A percentile compares a stretch with the other conserved stretches of the same genome.
Conservation (phyloP, 2,113 vertebrate genomes). For the Pelvicachromis taeniatus region DNA sequence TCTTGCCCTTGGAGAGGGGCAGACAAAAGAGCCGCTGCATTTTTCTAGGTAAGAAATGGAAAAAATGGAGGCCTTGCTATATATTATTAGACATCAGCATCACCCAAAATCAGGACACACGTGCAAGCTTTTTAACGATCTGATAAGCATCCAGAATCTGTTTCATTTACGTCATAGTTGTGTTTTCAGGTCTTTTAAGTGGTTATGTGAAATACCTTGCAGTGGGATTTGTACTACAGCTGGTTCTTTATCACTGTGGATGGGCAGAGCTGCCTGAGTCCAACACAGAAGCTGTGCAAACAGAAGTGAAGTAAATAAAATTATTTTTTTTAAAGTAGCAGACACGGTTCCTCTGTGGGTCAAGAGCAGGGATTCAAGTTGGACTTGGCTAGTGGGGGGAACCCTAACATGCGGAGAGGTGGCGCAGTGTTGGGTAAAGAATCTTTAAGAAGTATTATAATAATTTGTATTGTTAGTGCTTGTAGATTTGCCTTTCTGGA, state of each 20-base stretch:
- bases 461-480: not conserved
- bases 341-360: not conserved
- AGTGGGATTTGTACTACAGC: not conserved
- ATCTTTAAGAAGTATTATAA: accelerated
- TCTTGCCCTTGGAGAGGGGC: not conserved
- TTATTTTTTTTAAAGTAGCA: not conserved
- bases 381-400: not conserved
- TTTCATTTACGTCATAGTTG: not conserved
- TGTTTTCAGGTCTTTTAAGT: not conserved
- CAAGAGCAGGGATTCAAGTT: not conserved
- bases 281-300: not conserved
- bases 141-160: not conserved
- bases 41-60: not conserved
- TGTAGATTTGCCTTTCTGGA: not conserved
- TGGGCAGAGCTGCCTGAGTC: not conserved
- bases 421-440: not conserved
- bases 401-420: not conserved
- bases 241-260: not conserved
- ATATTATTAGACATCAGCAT: not conserved
- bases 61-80: not conserved
- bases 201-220: not conserved
- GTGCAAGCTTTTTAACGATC: not conserved
- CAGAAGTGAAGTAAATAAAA: not conserved
- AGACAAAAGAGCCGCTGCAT: not conserved
- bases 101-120: not conserved